These are phyloP conservation scores for Eristalinus aeneus DNA, from an alignment of 2,888 invertebrate genomes.

Conservation along the genomic window DNA sequence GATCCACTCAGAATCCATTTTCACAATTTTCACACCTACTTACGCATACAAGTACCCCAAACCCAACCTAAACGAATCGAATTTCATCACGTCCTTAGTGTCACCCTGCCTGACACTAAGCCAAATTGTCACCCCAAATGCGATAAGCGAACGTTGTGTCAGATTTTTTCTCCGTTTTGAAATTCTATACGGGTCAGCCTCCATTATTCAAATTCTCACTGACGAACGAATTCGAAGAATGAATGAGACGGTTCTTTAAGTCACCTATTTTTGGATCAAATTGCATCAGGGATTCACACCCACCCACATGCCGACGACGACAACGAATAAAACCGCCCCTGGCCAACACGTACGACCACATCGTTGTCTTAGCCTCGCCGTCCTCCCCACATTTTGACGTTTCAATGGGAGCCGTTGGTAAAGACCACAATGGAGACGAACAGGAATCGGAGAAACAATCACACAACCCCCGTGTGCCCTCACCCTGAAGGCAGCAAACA, in stretches of 20 bases:
- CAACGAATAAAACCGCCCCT: conserved; percentile 36
- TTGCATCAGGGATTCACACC: conserved; percentile 16
- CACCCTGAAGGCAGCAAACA: conserved; percentile 31
- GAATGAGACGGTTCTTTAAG: not conserved
- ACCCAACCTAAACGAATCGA: not conserved
- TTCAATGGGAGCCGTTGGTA: conserved; percentile 31
- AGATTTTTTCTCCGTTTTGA: conserved; percentile 1
- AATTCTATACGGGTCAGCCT: conserved; percentile 46
- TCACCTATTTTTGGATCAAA: conserved; percentile 8
- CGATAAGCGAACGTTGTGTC: not conserved
- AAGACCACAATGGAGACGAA: conserved; percentile 5
- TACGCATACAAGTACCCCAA: not conserved
- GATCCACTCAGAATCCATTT: not conserved
- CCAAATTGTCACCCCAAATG: not conserved
- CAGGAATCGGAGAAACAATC: conserved; percentile 47
- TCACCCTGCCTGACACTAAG: not conserved
- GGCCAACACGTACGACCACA: conserved; percentile 30
- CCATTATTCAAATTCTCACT: conserved; percentile 34
- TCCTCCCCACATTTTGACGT: conserved; percentile 46
- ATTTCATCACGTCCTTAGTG: not conserved
- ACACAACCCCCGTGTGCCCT: not conserved
- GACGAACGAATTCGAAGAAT: not conserved
- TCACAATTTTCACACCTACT: not conserved
- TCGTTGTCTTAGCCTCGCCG: conserved; percentile 2
- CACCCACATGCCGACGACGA: not conserved